These are phyloP conservation scores for Poecilia velifera DNA, from an alignment of 2,797 vertebrate genomes.

Conservation along the genomic window DNA sequence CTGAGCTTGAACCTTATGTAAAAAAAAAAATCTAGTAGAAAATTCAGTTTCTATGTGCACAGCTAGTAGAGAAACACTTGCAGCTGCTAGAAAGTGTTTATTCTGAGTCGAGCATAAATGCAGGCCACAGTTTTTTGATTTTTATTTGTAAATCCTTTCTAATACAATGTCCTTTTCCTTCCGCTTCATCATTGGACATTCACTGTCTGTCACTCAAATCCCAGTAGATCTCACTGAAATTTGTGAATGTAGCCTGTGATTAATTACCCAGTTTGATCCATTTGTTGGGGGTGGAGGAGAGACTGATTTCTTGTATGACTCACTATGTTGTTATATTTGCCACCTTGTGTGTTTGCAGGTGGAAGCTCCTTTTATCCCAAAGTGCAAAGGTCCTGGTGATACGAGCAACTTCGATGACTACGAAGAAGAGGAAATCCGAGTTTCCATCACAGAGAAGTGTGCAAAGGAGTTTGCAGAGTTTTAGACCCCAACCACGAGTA, in stretches of 20 bases:
- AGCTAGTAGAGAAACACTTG: background rate
- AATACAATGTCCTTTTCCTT: background rate
- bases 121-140: background rate
- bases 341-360: constrained; percentile 75
- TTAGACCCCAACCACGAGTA: constrained; percentile 80
- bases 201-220: too few species aligned
- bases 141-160: background rate
- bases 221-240: too few species aligned
- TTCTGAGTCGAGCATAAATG: background rate
- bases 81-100: background rate
- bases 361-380: constrained; percentile 95
- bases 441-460: constrained; percentile 94
- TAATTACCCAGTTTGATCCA: background rate
- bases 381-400: constrained; percentile 95
- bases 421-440: constrained; percentile 93
- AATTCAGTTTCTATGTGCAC: background rate
- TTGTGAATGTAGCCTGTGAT: background rate
- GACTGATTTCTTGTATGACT: background rate
- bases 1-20: background rate
- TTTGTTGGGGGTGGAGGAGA: background rate
- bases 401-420: constrained; percentile 98
- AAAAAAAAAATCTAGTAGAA: background rate
- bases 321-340: background rate
- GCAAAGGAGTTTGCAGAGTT: constrained; percentile 96
- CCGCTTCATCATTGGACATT: too few species aligned